A percentile compares a stretch with the other conserved stretches of the same genome.
phyloP scores from a whole-genome alignment of 1,140 invertebrate genomes.

The Apis dorsata region DNA sequence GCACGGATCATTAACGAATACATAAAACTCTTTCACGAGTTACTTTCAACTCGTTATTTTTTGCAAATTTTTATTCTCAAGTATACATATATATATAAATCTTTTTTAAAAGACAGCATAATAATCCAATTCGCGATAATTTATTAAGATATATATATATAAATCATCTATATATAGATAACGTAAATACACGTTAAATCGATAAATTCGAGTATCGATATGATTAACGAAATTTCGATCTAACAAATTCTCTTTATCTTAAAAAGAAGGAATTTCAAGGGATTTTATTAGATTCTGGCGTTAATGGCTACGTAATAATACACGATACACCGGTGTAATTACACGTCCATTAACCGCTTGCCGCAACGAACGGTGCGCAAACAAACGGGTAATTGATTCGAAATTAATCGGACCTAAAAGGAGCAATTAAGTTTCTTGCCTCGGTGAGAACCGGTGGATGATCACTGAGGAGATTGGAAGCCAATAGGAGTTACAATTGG shows the following conservation, averaged over 20 bases:
- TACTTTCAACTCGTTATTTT: too few relatives aligned
- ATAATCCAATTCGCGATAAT: too few relatives aligned
- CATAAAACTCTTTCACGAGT: too few relatives aligned
- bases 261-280: neutral
- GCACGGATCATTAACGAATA: too few relatives aligned
- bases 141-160: too few relatives aligned
- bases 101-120: too few relatives aligned
- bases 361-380: constrained; percentile 5
- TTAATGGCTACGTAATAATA: neutral
- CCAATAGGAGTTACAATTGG: neutral
- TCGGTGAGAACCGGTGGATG: neutral
- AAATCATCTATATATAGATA: too few relatives aligned
- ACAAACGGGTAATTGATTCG: constrained; percentile 22
- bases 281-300: neutral
- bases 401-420: constrained; percentile 39
- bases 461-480: neutral
- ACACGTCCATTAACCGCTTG: constrained; percentile 18
- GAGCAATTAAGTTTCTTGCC: constrained; percentile 15
- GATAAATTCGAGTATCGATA: too few relatives aligned
- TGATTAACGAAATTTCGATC: too few relatives aligned
- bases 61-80: too few relatives aligned
- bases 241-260: neutral
- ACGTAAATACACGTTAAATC: too few relatives aligned
- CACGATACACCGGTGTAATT: constrained; percentile 8
- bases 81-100: too few relatives aligned